These are phyloP conservation scores for Indri indri DNA, from an alignment of 2,113 vertebrate genomes.

Conservation along the genomic window DNA sequence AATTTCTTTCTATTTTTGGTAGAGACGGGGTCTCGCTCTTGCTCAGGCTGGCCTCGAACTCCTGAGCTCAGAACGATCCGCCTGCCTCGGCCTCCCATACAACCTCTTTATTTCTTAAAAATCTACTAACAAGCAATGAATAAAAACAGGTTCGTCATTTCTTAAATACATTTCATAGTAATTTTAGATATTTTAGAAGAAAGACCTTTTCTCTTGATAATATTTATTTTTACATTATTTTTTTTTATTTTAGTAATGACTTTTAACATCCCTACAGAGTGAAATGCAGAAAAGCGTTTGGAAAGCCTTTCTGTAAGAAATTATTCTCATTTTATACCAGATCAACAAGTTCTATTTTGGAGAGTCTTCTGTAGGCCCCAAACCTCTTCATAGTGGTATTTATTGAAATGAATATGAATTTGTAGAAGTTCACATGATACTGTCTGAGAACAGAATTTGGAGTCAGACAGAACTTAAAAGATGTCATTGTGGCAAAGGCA, in stretches of 20 bases:
- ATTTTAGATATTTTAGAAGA: background rate
- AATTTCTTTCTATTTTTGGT: too few species aligned
- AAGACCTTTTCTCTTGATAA: background rate
- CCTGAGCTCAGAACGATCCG: too few species aligned
- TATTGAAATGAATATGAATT: background rate
- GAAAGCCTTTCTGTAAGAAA: background rate
- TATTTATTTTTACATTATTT: background rate
- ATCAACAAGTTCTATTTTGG: background rate
- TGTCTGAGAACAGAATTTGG: background rate
- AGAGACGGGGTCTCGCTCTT: too few species aligned
- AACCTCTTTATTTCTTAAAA: background rate
- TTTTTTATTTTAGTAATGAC: background rate
- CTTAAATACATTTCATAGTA: background rate
- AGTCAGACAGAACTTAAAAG: background rate
- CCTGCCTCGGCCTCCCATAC: too few species aligned
- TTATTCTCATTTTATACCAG: background rate
- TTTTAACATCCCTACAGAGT: background rate
- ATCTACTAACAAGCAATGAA: background rate
- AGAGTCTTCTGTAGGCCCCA: accelerated
- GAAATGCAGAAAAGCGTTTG: background rate
- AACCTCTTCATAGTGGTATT: background rate
- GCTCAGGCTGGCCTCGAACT: too few species aligned
- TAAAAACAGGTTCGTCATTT: background rate
- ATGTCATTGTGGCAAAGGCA: background rate
- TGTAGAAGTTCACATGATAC: background rate